These are phyloP conservation scores for Polymixis lichenea DNA, from an alignment of 2,888 invertebrate species.

Conservation along the genomic window DNA sequence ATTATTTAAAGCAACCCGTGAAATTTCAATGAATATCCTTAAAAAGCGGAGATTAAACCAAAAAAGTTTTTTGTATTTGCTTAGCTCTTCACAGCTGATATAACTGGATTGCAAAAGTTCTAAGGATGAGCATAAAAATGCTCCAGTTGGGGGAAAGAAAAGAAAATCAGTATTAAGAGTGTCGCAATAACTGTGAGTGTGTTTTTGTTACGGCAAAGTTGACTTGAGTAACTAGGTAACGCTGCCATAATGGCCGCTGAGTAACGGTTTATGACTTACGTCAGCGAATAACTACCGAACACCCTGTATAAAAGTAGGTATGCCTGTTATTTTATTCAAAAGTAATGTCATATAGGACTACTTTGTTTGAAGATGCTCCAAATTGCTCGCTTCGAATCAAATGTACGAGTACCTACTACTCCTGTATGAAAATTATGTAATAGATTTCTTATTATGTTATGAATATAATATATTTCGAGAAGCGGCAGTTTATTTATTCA, in stretches of 20 bases:
- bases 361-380: slow-evolving; percentile 55
- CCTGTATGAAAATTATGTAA: slow-evolving; percentile 32
- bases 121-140: slow-evolving; percentile 89
- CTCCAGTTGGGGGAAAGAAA: slow-evolving; percentile 82
- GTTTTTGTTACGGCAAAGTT: slow-evolving; percentile 84
- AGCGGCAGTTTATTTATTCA: slow-evolving; percentile 21
- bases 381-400: slow-evolving; percentile 57
- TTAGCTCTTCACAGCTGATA: slow-evolving; percentile 89
- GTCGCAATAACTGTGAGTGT: slow-evolving; percentile 86
- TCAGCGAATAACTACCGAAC: slow-evolving; percentile 70
- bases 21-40: slow-evolving; percentile 89
- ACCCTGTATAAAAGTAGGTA: slow-evolving; percentile 56
- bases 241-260: slow-evolving; percentile 73
- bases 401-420: slow-evolving; percentile 24
- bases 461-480: slow-evolving; percentile 25
- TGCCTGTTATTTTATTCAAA: slow-evolving; percentile 58
- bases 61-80: slow-evolving; percentile 89
- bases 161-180: slow-evolving; percentile 85
- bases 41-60: slow-evolving; percentile 89
- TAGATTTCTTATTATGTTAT: slow-evolving; percentile 46
- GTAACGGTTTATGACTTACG: slow-evolving; percentile 74
- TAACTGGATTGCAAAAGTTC: slow-evolving; percentile 91
- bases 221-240: slow-evolving; percentile 76
- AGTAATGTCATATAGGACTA: slow-evolving; percentile 50
- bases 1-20: slow-evolving; percentile 87